A percentile compares a stretch with the other conserved stretches of the same genome.
Evolutionary conservation across 1,140 invertebrate species (phyloP).

Genomic region (Olivierus martensii): DNA sequence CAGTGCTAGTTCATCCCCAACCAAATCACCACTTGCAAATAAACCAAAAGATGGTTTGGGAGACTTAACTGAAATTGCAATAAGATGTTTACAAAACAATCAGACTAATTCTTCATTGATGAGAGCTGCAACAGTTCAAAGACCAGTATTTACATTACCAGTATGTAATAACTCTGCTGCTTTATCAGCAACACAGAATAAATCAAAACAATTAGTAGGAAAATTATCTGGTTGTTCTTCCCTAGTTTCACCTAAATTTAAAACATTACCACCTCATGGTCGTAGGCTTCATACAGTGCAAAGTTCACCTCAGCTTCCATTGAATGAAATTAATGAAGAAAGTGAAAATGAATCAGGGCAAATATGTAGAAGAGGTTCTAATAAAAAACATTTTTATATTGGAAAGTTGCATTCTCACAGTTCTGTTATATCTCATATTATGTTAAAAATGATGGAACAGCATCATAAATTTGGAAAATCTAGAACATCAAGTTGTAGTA

Average conservation of each 20-base stretch:
- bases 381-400: slow-evolving; percentile 1
- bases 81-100: no score
- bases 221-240: not conserved
- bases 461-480: slow-evolving; percentile 7
- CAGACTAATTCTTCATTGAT: not conserved
- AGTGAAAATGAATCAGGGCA: slow-evolving; percentile 30
- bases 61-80: no score
- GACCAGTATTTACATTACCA: not conserved
- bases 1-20: slow-evolving; percentile 10
- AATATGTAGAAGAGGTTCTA: not conserved
- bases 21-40: slow-evolving; percentile 7
- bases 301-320: slow-evolving; percentile 43
- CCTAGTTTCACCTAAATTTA: not conserved
- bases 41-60: not conserved
- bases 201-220: no score
- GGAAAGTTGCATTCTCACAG: slow-evolving; percentile 4
- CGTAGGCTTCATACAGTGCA: slow-evolving; percentile 35
- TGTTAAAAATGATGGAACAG: slow-evolving; percentile 8
- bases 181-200: no score
- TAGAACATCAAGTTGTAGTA: not conserved
- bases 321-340: slow-evolving; percentile 60
- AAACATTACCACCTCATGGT: slow-evolving; percentile 14
- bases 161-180: not conserved
- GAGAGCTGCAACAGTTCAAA: not conserved
- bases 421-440: slow-evolving; percentile 8